phyloP scores from a whole-genome alignment of 2,113 vertebrate genomes.

The Solea senegalensis region DNA sequence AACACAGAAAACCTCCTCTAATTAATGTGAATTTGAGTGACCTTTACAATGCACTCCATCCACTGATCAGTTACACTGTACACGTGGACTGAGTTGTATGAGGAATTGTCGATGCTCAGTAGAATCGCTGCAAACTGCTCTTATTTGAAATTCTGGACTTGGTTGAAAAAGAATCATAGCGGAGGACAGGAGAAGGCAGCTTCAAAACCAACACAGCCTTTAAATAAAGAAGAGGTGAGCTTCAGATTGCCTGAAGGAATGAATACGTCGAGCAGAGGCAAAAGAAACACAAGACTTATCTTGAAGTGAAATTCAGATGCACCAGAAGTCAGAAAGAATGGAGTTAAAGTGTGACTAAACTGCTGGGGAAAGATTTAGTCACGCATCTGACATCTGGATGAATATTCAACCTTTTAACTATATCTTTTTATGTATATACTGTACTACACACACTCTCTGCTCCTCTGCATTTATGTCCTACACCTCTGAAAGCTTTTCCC shows the following conservation, averaged over 20 bases:
- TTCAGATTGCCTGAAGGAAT: conserved; percentile 50
- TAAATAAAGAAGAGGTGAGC: conserved; percentile 53
- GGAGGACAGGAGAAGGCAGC: conserved; percentile 35
- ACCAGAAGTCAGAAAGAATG: conserved; percentile 33
- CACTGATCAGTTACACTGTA: not conserved
- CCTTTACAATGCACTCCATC: not conserved
- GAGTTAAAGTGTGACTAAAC: conserved; percentile 31
- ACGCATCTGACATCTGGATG: conserved; percentile 35
- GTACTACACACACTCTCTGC: conserved; percentile 22
- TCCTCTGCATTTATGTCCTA: conserved; percentile 29
- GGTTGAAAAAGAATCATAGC: conserved; percentile 34
- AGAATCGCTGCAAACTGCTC: conserved; percentile 23
- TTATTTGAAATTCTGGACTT: conserved; percentile 28
- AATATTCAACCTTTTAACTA: conserved; percentile 36
- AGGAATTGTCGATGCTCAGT: conserved; percentile 18
- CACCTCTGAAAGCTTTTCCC: conserved; percentile 40
- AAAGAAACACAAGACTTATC: conserved; percentile 49
- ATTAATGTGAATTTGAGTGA: conserved; percentile 6
- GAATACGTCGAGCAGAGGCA: conserved; percentile 21
- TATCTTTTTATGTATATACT: conserved; percentile 25
- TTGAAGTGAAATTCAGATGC: conserved; percentile 44
- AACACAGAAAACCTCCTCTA: not conserved
- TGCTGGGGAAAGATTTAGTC: conserved; percentile 10
- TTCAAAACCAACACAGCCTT: conserved; percentile 45
- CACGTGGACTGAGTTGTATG: not conserved